Evolutionary conservation across 1,140 invertebrate species (phyloP).

Genomic region (Metopolophium dirhodum): DNA sequence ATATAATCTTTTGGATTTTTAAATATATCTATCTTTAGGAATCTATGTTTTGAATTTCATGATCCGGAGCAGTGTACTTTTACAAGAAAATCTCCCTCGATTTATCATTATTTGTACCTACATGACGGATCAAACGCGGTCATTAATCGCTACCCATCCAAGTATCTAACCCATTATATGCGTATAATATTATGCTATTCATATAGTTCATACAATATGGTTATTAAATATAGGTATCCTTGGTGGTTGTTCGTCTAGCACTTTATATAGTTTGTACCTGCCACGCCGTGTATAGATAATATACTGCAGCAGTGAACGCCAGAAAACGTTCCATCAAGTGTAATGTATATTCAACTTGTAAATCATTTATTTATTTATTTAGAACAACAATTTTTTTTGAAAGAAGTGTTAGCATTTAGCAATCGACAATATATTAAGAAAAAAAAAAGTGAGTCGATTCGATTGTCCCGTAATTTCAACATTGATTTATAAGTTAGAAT

Average conservation of each 20-base stretch:
- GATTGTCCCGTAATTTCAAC: no score
- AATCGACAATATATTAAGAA: background rate
- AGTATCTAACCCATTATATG: background rate
- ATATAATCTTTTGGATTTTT: background rate
- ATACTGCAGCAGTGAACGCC: background rate
- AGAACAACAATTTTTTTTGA: background rate
- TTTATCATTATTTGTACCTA: conserved; percentile 2
- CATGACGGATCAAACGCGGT: background rate
- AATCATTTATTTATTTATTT: background rate
- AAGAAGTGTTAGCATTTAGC: background rate
- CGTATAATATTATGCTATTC: background rate
- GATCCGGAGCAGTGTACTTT: background rate
- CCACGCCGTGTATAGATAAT: background rate
- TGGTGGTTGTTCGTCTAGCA: background rate
- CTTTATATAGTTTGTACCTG: background rate
- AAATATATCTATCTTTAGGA: background rate
- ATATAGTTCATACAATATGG: background rate
- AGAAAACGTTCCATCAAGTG: background rate
- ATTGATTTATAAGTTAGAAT: no score
- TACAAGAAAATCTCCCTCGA: background rate
- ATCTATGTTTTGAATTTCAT: background rate
- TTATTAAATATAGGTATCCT: conserved; percentile 1
- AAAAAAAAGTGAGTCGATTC: no score
- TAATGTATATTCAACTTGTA: background rate
- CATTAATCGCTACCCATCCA: background rate